phyloP scores from a whole-genome alignment of 2,113 vertebrate genomes.

The Hippocampus comes region DNA sequence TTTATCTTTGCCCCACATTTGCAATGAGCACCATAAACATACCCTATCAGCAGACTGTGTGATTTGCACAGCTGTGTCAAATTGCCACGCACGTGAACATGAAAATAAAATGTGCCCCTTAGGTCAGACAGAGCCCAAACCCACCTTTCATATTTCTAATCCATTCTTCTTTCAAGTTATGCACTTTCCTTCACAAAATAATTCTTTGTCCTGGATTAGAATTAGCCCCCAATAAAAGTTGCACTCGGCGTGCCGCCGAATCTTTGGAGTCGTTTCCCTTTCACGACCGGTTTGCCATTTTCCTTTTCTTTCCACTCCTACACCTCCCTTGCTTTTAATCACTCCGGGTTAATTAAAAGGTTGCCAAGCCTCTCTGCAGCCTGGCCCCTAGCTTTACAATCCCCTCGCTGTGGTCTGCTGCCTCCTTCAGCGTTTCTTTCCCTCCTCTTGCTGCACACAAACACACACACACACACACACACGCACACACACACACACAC shows the following conservation, averaged over 20 bases:
- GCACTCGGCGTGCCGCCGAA: background rate
- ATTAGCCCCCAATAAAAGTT: background rate
- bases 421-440: slow-evolving; percentile 61
- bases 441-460: slow-evolving; percentile 33
- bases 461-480: slow-evolving; percentile 38
- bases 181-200: background rate
- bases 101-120: background rate
- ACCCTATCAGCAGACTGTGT: background rate
- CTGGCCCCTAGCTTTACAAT: slow-evolving; percentile 73
- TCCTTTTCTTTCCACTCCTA: slow-evolving; percentile 45
- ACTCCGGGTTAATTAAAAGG: slow-evolving; percentile 85
- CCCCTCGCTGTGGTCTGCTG: slow-evolving; percentile 63
- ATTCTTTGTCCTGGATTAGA: background rate
- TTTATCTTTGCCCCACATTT: slow-evolving; percentile 8
- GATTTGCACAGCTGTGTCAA: background rate
- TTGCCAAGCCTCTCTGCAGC: slow-evolving; percentile 64
- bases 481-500: background rate
- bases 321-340: slow-evolving; percentile 75
- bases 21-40: background rate
- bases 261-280: slow-evolving; percentile 2
- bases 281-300: slow-evolving; percentile 36
- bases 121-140: background rate
- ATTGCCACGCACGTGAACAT: background rate
- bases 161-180: background rate
- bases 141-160: background rate